Evolutionary conservation across 2,113 vertebrate genomes (phyloP).

Genomic region (Pleuronectes platessa): DNA sequence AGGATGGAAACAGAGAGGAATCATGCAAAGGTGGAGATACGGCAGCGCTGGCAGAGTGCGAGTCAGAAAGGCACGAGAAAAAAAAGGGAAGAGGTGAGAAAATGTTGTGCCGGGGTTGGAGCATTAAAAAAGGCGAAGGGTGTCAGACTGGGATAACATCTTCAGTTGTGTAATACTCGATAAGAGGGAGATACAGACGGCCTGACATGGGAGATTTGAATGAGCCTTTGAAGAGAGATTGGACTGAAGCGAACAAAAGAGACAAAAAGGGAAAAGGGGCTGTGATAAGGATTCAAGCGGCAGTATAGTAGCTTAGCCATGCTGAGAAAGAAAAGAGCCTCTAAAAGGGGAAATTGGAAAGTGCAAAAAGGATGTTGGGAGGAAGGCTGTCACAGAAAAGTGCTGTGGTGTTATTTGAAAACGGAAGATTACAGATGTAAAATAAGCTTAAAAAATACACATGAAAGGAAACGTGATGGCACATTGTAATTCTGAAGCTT

Average conservation of each 20-base stretch:
- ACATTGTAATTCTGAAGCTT: neutral
- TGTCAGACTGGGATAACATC: constrained; percentile 11
- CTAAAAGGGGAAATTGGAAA: constrained; percentile 48
- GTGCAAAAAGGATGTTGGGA: constrained; percentile 27
- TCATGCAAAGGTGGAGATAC: neutral
- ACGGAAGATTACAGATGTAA: constrained; percentile 26
- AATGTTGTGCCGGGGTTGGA: constrained; percentile 7
- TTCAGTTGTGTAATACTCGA: constrained; percentile 2
- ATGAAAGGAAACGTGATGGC: constrained; percentile 2
- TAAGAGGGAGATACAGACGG: constrained; percentile 4
- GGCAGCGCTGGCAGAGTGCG: neutral
- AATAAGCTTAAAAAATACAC: constrained; percentile 33
- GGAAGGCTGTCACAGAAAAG: constrained; percentile 36
- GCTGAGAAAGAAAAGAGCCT: constrained; percentile 32
- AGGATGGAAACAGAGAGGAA: neutral
- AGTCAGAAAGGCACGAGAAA: neutral
- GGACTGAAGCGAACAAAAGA: constrained; percentile 33
- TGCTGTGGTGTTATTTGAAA: constrained; percentile 29
- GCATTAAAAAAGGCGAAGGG: neutral
- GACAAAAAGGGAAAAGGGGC: constrained; percentile 25
- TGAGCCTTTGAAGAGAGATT: constrained; percentile 27
- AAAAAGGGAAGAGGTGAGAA: constrained; percentile 18
- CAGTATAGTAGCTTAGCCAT: constrained; percentile 43
- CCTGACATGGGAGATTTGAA: constrained; percentile 10
- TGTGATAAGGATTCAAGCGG: constrained; percentile 23